Evolutionary conservation across 1,140 invertebrate species (phyloP).

Genomic region (Camponotus floridanus): DNA sequence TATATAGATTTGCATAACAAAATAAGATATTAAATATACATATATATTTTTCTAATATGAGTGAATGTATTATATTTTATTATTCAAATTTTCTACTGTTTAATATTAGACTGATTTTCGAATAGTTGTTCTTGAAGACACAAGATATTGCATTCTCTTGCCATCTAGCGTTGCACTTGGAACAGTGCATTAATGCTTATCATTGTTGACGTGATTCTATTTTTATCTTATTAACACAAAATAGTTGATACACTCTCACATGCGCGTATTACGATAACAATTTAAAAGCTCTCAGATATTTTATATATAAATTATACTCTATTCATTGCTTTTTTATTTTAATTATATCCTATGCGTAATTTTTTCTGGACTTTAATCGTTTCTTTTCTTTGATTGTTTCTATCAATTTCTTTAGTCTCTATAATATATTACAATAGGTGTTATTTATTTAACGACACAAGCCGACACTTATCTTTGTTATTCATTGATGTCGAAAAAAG

Average conservation of each 20-base stretch:
- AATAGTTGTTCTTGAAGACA: neutral
- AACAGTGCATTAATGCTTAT: neutral
- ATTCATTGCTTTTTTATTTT: neutral
- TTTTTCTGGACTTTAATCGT: too few species aligned
- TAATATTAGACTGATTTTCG: neutral
- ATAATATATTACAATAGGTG: too few species aligned
- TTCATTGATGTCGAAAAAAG: too few species aligned
- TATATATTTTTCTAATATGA: too few species aligned
- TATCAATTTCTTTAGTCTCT: too few species aligned
- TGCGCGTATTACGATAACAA: neutral
- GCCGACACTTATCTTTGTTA: too few species aligned
- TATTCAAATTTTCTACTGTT: too few species aligned
- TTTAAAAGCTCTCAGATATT: neutral
- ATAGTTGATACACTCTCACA: neutral
- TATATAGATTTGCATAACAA: neutral
- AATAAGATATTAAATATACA: too few species aligned
- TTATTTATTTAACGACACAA: too few species aligned
- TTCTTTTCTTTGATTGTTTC: too few species aligned
- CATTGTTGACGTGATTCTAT: neutral
- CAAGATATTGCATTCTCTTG: constrained; percentile 26
- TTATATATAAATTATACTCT: neutral
- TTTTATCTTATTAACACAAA: neutral
- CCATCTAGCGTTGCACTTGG: constrained; percentile 15
- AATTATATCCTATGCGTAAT: neutral
- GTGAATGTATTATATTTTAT: too few species aligned